Base-by-base conservation (phyloP, 2,797 vertebrate genomes). In the Parambassis ranga region DNA sequence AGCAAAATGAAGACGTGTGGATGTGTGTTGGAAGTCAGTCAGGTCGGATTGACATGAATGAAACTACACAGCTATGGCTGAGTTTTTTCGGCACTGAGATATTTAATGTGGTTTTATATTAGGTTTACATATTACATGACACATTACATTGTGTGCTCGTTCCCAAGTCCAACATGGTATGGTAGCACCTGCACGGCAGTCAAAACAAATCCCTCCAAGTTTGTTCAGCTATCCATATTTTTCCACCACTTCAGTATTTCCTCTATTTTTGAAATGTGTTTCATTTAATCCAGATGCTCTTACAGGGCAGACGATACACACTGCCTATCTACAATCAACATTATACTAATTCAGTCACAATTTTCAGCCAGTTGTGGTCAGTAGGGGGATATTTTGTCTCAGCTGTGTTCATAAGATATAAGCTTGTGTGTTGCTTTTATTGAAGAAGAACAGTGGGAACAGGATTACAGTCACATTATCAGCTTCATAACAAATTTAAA, bases 171-270 rank as follows among this genome's bases (percentile, higher is more conserved):
- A 42, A 18, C n/a, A 2, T 8, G 9, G 3, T 44, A 39, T 24
- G 3, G 51, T 7, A 57, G 35, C 76, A 75, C 56, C 82, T 82
- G 76, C 36, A 33, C 7, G 2, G 19, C 33, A 84, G 85, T 74
- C 83, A 79, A 81, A 85, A 82, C 67, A 87, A 9, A 27, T n/a
- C n/a, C n/a, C n/a, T n/a, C n/a, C n/a, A n/a, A n/a, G 33, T 14
- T 43, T 65, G 50, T 52, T 13, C 27, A 48, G 50, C 43, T 28
- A 55, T 28, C 41, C 7, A 32, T 30, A 51, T 28, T 41, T 38
- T 35, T 16, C 36, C 11, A 5, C 8, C n/a, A n/a, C 16, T 6
- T 53, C 4, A 3, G 16, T 31, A n/a, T 23, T 52, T 56, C 48
- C 19, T 27, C 26, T 3, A n/a, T 5, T 50, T 15, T 49, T 27